Base-by-base conservation (phyloP, 2,113 vertebrate species). In the Meles meles region DNA sequence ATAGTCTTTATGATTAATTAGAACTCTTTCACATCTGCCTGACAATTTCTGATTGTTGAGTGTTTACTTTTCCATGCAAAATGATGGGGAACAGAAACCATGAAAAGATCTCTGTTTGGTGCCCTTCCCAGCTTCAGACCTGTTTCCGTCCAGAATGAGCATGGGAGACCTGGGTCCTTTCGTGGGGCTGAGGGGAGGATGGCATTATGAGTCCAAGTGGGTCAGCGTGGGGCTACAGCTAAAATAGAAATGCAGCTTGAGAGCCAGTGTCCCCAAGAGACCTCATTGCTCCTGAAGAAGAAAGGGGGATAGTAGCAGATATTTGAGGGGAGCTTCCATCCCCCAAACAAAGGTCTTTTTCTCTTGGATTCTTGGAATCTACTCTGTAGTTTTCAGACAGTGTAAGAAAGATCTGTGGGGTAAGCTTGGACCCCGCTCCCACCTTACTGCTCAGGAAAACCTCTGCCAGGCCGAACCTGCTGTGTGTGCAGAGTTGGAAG, bases 1-100 rank as follows among this genome's bases (percentile, higher is more conserved):
- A 71, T 47, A 74, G 63, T 93, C 37, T 94, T 96, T 90, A 67
- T 72, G 47, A 85, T 90, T 93, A 80, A 94, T 84, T 96, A 90
- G 71, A 79, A 95, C 95, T 96, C 65, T 96, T 83, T 95, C 67
- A 71, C 63, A 12, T 93, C 13, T 95, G 13, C 42, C 23, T 92
- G 63, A 84, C 83, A 95, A 67, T 90, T 88, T 94, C 67, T 97
- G 63, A 84, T 87, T 23, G 65, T 77, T 49, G 55, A 20, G 42
- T 88, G 1, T 82, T 96, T 97, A 42, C 37, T 20, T 69, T 42
- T 42, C 47, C 29, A 61, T 21, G 15, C 4, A 47, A 29, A 81
- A 67, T 72, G 47, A 44, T 47, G 89, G 85, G 49, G 87, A 71
- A 67, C 39, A 90, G 49, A 86, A 91, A 85, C 23, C 76, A 13